Base-by-base conservation (phyloP, 1,140 invertebrate genomes). In the Zaprionus kolodkinae region DNA sequence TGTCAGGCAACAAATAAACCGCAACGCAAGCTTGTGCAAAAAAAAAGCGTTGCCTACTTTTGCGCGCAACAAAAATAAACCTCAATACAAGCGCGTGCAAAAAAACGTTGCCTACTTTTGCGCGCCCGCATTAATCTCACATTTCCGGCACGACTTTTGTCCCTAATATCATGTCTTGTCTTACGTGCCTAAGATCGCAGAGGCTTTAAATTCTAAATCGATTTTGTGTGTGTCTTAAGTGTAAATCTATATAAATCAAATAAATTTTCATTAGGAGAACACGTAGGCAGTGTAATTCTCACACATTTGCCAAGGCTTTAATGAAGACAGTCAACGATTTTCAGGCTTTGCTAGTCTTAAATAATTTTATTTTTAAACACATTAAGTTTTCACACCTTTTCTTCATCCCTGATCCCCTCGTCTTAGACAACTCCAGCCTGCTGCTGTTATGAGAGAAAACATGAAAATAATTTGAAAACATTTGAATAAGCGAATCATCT, bases 381-480 rank as follows among this genome's bases (percentile, higher is more conserved):
- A 6, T 0, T 2, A 6, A 6, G 27, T 30, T 30, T 30, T 30
- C 27, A 30, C 27, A 35, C 6, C 33, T 35, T 35, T 9, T 30
- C 27, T 30, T 30, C 27, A 30, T 6, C 3, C 27, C 27, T 5
- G 33, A 21, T 1, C 21, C 21, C 33, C 33, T 6, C n/a, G 27
- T n/a, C n/a, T 45, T n/a, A 59, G 33, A 25, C 12, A 61, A 13
- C 10, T 15, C 6, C 27, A 30, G 27, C 72, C 21, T 45, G 25
- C 25, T 72, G 56, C 66, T 65, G 17, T 21, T 6, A 50, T 35
- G 33, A 35, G 9, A 55, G 27, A 30, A 30, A 66, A 56, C 63
- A 33, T 66, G 15, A 68, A 38, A 56, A 76, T 76, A 62, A 76
- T 76, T 55, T 61, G 52, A 55, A 65, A 71, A 62, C 72, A 69